Base-by-base conservation (phyloP, 2,888 invertebrate genomes). In the Cantharis rufa region DNA sequence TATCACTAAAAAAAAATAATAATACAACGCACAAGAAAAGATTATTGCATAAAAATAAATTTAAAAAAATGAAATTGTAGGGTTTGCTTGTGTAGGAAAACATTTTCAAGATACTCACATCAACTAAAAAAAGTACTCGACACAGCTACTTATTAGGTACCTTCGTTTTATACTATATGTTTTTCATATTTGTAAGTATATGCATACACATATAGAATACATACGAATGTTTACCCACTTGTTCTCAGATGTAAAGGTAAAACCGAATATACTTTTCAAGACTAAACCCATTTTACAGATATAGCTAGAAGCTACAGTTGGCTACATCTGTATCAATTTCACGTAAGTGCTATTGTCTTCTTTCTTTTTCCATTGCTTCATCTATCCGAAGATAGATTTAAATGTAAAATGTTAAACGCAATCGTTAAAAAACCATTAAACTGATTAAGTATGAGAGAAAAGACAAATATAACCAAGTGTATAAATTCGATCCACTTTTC, bases 251-350 rank as follows among this genome's bases (percentile, higher is more conserved):
- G 69, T 71, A 75, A 48, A 48, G 69, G 78, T 74, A 78, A 76
- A 78, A 76, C 78, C 78, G 76, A 76, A 76, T 78, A 76, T 71
- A 74, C 75, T 78, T 78, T 71, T 74, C 72, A 71, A 75, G 73
- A 69, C 71, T 70, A 75, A 73, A 78, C 73, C 76, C 78, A 78
- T 78, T 78, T 78, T 75, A 78, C 71, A 48, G 48, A 78, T 78
- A 78, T 75, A 74, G 78, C 78, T 78, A 71, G 75, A 73, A 76
- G 78, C 78, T 74, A 78, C 78, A 78, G 78, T 78, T 78, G 76
- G 75, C 78, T 76, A 76, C 78, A 78, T 78, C 78, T 78, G 78
- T 78, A 78, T 78, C 78, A 78, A 78, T 78, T 78, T 78, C 78
- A 76, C 76, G 75, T 76, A 78, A 78, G 78, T 78, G 78, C 78